Evolutionary conservation across 2,888 invertebrate genomes (phyloP).

Genomic region (Stenotaenia linearis): DNA sequence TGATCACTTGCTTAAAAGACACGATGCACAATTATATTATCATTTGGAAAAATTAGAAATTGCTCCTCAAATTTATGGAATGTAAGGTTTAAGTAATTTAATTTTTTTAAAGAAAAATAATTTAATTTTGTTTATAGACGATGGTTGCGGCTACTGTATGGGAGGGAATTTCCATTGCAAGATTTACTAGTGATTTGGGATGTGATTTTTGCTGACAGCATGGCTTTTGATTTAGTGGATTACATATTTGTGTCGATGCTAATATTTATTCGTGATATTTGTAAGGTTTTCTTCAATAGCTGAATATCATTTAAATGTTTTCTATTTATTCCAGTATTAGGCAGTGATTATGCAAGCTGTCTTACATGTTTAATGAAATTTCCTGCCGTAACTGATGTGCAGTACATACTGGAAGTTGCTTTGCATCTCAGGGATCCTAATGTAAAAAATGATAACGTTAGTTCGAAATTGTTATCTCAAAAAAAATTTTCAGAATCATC

Average conservation of each 20-base stretch:
- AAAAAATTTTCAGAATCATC: slow-evolving; percentile 30
- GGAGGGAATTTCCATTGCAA: slow-evolving; percentile 71
- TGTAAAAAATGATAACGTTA: slow-evolving; percentile 24
- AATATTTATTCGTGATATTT: slow-evolving; percentile 60
- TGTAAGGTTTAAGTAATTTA: slow-evolving; percentile 56
- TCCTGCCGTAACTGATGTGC: slow-evolving; percentile 59
- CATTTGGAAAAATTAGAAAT: slow-evolving; percentile 68
- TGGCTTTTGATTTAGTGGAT: slow-evolving; percentile 54
- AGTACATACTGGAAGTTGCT: slow-evolving; percentile 58
- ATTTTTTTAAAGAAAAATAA: slow-evolving; percentile 2
- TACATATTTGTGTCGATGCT: slow-evolving; percentile 73
- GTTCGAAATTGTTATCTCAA: no score
- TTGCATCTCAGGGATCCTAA: slow-evolving; percentile 42
- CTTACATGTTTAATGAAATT: slow-evolving; percentile 63
- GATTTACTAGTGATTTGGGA: slow-evolving; percentile 77
- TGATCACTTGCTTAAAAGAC: slow-evolving; percentile 60
- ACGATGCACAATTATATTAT: slow-evolving; percentile 58
- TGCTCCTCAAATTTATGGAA: slow-evolving; percentile 77
- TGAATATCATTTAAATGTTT: background rate
- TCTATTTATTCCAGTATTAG: slow-evolving; percentile 51
- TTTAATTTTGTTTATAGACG: slow-evolving; percentile 54
- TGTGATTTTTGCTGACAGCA: slow-evolving; percentile 67
- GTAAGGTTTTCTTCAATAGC: slow-evolving; percentile 51
- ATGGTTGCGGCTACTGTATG: slow-evolving; percentile 76
- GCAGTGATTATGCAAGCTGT: slow-evolving; percentile 60